Evolutionary conservation across 2,797 vertebrate species (phyloP).

Genomic region (Mastacembelus armatus): DNA sequence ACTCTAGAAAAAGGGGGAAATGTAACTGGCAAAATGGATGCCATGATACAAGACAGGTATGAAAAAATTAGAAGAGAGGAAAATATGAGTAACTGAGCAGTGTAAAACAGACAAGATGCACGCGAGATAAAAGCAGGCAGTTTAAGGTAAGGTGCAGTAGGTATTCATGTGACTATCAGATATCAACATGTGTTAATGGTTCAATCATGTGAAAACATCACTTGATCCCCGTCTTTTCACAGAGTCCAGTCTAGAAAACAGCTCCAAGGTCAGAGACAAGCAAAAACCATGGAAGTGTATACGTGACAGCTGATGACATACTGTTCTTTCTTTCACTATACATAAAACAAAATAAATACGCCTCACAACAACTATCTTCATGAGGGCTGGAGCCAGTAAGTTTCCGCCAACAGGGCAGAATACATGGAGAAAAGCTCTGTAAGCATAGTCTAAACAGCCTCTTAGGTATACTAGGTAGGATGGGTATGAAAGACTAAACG

Average conservation of each 20-base stretch:
- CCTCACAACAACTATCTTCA: not conserved
- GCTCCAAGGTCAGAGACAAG: slow-evolving; percentile 39
- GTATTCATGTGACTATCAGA: slow-evolving; percentile 5
- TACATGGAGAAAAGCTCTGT: slow-evolving; percentile 11
- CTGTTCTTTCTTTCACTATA: not conserved
- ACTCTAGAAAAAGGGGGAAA: slow-evolving; percentile 55
- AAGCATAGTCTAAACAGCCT: slow-evolving; percentile 10
- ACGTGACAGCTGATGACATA: not conserved
- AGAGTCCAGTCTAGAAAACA: slow-evolving; percentile 11
- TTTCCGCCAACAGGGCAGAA: slow-evolving; percentile 17
- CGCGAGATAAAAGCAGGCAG: not conserved
- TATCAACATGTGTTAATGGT: slow-evolving; percentile 16
- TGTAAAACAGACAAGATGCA: not conserved
- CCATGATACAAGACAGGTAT: slow-evolving; percentile 38
- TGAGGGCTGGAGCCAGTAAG: slow-evolving; percentile 2
- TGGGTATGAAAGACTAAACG: slow-evolving; percentile 9
- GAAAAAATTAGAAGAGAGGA: slow-evolving; percentile 5
- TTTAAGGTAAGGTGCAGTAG: not conserved
- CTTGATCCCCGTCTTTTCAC: not conserved
- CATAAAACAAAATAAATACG: slow-evolving; percentile 9
- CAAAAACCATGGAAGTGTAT: not conserved
- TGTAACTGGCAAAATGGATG: slow-evolving; percentile 50
- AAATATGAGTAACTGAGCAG: slow-evolving; percentile 9
- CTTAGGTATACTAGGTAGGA: not conserved
- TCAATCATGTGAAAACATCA: slow-evolving; percentile 21